Evolutionary conservation across 2,797 vertebrate genomes (phyloP).

Genomic region (Gobio occitaniae): DNA sequence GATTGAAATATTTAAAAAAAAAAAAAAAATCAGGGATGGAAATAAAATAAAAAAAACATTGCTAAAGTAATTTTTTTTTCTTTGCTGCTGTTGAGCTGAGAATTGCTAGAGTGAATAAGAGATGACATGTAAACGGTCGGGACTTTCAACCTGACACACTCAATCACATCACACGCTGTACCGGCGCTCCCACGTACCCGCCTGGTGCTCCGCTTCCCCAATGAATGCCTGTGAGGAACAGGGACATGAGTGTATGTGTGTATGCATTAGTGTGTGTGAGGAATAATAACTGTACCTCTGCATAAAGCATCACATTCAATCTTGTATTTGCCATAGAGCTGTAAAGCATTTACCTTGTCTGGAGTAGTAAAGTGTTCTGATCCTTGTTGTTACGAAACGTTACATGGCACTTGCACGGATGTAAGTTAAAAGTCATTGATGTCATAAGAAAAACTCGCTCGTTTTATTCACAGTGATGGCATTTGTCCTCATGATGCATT

Average conservation of each 20-base stretch:
- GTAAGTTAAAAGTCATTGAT: neutral
- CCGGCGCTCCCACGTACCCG: conserved; percentile 54
- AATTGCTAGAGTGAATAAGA: conserved; percentile 82
- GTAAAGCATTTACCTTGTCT: conserved; percentile 25
- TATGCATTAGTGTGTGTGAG: neutral
- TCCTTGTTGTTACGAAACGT: neutral
- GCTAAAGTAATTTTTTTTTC: conserved; percentile 75
- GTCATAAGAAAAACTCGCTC: neutral
- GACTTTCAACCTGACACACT: conserved; percentile 80
- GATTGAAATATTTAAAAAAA: neutral
- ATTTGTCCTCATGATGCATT: conserved; percentile 10
- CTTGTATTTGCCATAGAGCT: neutral
- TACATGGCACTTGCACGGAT: neutral
- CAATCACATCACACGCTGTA: conserved; percentile 79
- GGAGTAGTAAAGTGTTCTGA: neutral
- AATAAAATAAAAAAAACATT: conserved; percentile 74
- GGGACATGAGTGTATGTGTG: neutral
- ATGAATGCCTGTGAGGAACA: conserved; percentile 36
- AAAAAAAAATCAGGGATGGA: neutral
- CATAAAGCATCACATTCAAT: conserved; percentile 32
- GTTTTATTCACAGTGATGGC: neutral
- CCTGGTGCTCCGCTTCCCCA: conserved; percentile 23
- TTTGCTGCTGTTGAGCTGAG: conserved; percentile 67
- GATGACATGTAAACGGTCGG: conserved; percentile 84
- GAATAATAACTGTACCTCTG: conserved; percentile 22